Evolutionary conservation across 2,113 vertebrate genomes (phyloP).

Genomic region (Oxyruncus cristatus): DNA sequence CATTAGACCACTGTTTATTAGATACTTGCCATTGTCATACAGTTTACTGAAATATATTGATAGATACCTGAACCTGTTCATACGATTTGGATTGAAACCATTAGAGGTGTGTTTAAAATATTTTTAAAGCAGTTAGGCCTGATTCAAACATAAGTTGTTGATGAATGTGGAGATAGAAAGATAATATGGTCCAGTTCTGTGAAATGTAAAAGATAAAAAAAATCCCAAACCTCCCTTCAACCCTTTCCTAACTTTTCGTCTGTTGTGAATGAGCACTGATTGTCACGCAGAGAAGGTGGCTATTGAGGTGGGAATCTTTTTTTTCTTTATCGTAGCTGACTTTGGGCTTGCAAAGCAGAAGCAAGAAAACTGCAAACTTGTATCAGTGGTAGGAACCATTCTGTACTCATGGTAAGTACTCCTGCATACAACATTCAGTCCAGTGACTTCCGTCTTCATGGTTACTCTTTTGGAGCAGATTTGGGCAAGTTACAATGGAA

Average conservation of each 20-base stretch:
- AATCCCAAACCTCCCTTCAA: not conserved
- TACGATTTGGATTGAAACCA: not conserved
- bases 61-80: not conserved
- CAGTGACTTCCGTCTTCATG: not conserved
- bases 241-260: not conserved
- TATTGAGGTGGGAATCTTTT: not conserved
- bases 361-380: conserved; percentile 87
- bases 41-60: not conserved
- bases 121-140: not conserved
- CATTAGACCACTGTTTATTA: not conserved
- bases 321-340: conserved; percentile 78
- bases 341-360: conserved; percentile 93
- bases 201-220: not conserved
- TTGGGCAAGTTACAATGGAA: not conserved
- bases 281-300: not conserved
- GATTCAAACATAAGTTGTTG: not conserved
- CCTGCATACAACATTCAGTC: not conserved
- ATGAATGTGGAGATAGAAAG: not conserved
- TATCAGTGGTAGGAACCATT: conserved; percentile 88
- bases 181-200: not conserved
- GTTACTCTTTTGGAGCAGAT: not conserved
- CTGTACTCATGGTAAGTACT: conserved; percentile 86
- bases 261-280: not conserved
- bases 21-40: not conserved
- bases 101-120: not conserved